A percentile compares a stretch with the other conserved stretches of the same genome.
These are phyloP conservation scores for Limosa lapponica DNA, from an alignment of 2,797 vertebrate species.

Conservation along the genomic window DNA sequence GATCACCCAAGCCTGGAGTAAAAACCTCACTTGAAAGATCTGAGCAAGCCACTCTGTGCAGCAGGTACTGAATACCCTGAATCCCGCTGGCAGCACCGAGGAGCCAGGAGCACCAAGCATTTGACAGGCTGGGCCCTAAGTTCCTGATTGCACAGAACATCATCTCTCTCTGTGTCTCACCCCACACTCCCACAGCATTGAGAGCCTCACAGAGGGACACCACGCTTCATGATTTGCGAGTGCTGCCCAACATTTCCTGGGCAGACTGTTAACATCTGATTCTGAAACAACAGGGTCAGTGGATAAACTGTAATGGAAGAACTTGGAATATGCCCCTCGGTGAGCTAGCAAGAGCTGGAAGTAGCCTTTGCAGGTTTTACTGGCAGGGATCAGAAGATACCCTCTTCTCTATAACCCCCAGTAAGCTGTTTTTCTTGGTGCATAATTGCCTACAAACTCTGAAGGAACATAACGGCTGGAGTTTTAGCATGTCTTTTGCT, in stretches of 20 bases:
- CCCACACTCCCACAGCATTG: neutral
- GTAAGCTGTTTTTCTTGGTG: neutral
- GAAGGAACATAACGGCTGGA: neutral
- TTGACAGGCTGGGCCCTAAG: neutral
- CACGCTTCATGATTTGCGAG: accelerated
- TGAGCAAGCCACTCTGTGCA: neutral
- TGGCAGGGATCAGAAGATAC: neutral
- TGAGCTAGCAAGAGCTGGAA: neutral
- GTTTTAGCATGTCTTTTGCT: neutral
- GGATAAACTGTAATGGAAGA: neutral
- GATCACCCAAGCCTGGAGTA: neutral
- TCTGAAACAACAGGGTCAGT: neutral
- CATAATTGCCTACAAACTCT: neutral
- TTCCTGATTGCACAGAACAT: neutral
- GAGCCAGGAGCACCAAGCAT: neutral
- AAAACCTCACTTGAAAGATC: neutral
- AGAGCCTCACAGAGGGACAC: neutral
- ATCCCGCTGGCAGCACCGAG: neutral
- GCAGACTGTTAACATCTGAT: neutral
- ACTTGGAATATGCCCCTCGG: accelerated
- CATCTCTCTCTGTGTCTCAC: neutral
- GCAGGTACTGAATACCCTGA: neutral
- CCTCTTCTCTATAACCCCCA: neutral
- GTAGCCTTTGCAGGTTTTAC: neutral
- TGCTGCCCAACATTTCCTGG: accelerated